Base-by-base conservation (phyloP, 2,797 vertebrate species). In the Syngnathus acus region DNA sequence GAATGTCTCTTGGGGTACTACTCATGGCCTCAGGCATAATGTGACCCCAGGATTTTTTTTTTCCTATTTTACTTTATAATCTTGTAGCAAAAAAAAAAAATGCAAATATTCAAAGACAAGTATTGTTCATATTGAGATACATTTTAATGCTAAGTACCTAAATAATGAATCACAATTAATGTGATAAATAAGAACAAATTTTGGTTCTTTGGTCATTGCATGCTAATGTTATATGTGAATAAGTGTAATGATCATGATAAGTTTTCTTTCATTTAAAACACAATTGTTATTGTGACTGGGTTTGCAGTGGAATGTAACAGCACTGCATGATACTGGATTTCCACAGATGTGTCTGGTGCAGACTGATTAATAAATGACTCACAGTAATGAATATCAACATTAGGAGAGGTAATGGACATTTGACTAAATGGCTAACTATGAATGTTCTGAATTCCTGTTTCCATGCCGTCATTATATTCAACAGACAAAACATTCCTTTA, bases 11-110 rank as follows among this genome's bases (percentile, higher is more conserved):
- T 68, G 50, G 76, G 78, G 84, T 79, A 45, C 64, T 77, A 77
- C 70, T 80, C 66, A 67, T 75, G 70, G 72, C 82, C 76, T 68
- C 63, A 70, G 64, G 76, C 75, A 73, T 82, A 80, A 83, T 82
- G 82, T 81, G 74, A 77, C 77, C 81, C 66, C 75, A 72, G 79
- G 82, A 85, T 80, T 45, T 50, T 38, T 79, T 47, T 43, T 9
- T 2, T 32, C 26, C 37, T 37, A 11, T 81, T 81, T 75, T 64
- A 74, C 54, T 74, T 73, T 53, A 65, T 73, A 59, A 70, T 74
- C 66, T 66, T 65, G 53, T 6, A 39, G 51, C 57, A 32, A 71
- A 69, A 67, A 78, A 10, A 2, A 43, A 71, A 76, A 64, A 62
- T 43, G 67, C 1, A 26, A 38, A 64, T 9, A 3, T 6, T 26